Evolutionary conservation across 2,113 vertebrate species (phyloP), one percentile per base, ranked within the genome.

Genomic region (Ammospiza nelsoni): DNA sequence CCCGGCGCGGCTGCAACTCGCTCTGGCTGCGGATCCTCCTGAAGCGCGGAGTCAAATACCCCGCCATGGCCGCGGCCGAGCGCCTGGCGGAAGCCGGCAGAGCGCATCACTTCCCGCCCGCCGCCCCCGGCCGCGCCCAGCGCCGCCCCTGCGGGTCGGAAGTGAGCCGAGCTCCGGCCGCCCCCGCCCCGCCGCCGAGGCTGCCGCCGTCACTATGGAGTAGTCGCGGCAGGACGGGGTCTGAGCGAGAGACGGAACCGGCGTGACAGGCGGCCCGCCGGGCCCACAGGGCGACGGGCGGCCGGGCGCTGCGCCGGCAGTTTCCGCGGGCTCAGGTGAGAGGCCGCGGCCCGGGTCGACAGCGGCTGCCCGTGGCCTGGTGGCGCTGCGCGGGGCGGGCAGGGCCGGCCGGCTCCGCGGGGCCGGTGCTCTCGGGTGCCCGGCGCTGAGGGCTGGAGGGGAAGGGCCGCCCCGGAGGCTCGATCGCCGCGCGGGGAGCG

Each of bases 311-410:
- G 84, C 35, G 55, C 69, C 77, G 35, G 90, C 52, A 55, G 89
- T 87, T 94, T 96, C 79, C 86, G 24, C 59, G n/a, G 74, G 78
- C 83, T 66, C 81, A 96, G 97, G 98, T 98, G 78, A 94, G 97
- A 84, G 80, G 65, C 75, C n/a, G 46, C n/a, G 31, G 52, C 5
- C 22, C 46, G 43, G 29, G 39, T 44, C 39, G 22, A 41, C 31
- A 63, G 87, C 9, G 22, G 75, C 54, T 76, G 44, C 15, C 35
- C 66, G 33, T 20, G 84, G 67, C 73, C 78, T 54, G 63, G 68
- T 22, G 66, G 21, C 25, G 9, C 17, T 11, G 69, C 33, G 29
- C 67, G n/a, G 69, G 41, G 29, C 7, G 71, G 29, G 28, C 33
- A 27, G 80, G 69, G 89, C 69, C 85, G 33, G 22, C 46, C 11